A percentile compares a stretch with the other conserved stretches of the same genome.
phyloP scores from a whole-genome alignment of 2,888 invertebrate species.

The Eurytoma californica region DNA sequence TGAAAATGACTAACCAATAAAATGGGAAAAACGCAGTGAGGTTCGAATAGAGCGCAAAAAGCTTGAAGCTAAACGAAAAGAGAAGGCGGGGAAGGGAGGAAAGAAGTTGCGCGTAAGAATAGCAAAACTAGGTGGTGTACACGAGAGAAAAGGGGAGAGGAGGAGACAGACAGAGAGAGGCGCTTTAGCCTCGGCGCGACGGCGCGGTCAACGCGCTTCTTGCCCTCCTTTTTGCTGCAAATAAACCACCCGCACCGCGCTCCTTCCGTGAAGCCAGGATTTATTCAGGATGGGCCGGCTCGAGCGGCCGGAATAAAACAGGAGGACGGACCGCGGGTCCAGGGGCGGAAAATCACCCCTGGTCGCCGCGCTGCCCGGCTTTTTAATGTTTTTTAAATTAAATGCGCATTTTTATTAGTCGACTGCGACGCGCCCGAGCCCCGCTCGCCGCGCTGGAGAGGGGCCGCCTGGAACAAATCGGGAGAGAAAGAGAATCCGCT shows the following conservation, averaged over 20 bases:
- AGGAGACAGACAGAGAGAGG: not conserved
- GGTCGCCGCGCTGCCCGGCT: not conserved
- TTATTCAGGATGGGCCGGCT: constrained; percentile 39
- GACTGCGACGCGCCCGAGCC: not conserved
- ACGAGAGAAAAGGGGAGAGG: not conserved
- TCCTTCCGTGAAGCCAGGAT: constrained; percentile 1
- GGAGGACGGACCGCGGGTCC: not conserved
- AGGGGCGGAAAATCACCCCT: constrained; percentile 26
- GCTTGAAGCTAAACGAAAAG: constrained; percentile 24
- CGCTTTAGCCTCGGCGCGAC: not conserved
- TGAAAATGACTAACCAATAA: constrained; percentile 12
- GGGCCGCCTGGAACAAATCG: not conserved
- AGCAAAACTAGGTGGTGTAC: not conserved
- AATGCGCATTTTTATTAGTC: constrained; percentile 49
- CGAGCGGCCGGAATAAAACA: constrained; percentile 36
- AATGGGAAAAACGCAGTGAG: not conserved
- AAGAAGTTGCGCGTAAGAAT: not conserved
- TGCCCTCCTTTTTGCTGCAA: constrained; percentile 57
- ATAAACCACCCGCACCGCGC: constrained; percentile 59
- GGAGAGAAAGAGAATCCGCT: not conserved
- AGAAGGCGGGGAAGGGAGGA: not conserved
- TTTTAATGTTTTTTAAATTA: constrained; percentile 48
- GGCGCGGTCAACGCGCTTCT: not conserved
- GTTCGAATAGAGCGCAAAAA: constrained; percentile 28
- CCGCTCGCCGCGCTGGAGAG: not conserved